Evolutionary conservation across 2,888 invertebrate species (phyloP), one percentile per base, ranked within the genome.

Genomic region (Onthophagus sagittarius): DNA sequence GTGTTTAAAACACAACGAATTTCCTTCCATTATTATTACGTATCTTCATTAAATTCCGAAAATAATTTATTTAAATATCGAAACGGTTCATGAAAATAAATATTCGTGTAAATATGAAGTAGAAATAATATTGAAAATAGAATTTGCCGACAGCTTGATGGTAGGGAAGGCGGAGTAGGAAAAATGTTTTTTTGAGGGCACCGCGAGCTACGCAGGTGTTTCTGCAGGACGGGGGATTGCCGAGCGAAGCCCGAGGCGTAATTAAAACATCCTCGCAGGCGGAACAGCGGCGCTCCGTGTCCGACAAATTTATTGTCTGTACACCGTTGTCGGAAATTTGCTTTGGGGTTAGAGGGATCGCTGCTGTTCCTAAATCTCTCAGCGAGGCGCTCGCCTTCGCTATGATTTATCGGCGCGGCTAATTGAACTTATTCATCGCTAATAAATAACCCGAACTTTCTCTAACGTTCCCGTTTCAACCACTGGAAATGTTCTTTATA

Each of bases 191-290:
- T 53, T 53, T 53, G 39, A 53, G 39, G 6, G 2, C 23, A 23
- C 39, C 39, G 39, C 39, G 39, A 53, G 39, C 39, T 53, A 53
- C 39, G 39, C 39, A 53, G 39, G 39, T 67, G 53, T 72, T 69
- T 33, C 62, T 13, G 23, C 67, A 65, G 65, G 15, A 67, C 31
- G 14, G 69, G 75, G 77, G 71, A 63, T 15, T 33, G 71, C 70
- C 7, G 74, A 2, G 69, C 75, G 77, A 77, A 78, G 73, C 78
- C 77, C 77, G 78, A 77, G 78, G 76, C 79, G 83, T 84, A 85
- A 85, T 85, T 84, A 85, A 85, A 85, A 84, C 83, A 84, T 85
- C 84, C 82, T 79, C 80, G 78, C 77, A 81, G 72, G 33, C 69
- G 70, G 53, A 31, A 15, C 70, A 31, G 62, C 62, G 32, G 62